Percentiles rank a stretch among this genome's conserved stretches.
Evolutionary conservation across 1,140 invertebrate genomes (phyloP).

Genomic region (Ridgeia piscesae): DNA sequence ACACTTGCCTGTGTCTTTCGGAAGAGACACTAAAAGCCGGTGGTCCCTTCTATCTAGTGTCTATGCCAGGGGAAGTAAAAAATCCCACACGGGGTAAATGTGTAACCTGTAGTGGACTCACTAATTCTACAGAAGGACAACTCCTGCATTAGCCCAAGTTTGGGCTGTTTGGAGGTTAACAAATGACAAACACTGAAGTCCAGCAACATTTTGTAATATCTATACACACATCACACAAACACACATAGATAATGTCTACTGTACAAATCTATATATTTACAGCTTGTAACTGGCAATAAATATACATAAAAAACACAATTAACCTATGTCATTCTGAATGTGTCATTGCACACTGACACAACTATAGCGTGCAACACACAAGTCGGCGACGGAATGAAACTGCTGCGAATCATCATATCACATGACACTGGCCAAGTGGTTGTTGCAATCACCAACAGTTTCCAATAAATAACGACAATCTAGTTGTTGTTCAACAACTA

Average conservation of each 20-base stretch:
- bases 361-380: not conserved
- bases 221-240: not conserved
- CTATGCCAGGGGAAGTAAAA: too few species aligned
- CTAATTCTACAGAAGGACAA: too few species aligned
- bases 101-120: too few species aligned
- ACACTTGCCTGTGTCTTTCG: too few species aligned
- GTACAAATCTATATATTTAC: constrained; percentile 1
- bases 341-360: not conserved
- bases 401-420: not conserved
- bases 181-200: not conserved
- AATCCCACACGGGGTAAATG: too few species aligned
- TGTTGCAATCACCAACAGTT: not conserved
- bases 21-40: too few species aligned
- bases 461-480: not conserved
- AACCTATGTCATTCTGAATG: not conserved
- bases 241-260: not conserved
- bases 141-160: too few species aligned
- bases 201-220: not conserved
- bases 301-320: not conserved
- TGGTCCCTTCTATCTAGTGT: too few species aligned
- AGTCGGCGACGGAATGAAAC: not conserved
- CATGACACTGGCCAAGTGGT: not conserved
- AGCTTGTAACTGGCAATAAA: not conserved
- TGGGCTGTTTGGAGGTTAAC: too few species aligned
- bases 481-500: not conserved